A percentile compares a stretch with the other conserved stretches of the same genome.
phyloP scores from a whole-genome alignment of 2,888 invertebrate genomes.

The Pecten maximus region DNA sequence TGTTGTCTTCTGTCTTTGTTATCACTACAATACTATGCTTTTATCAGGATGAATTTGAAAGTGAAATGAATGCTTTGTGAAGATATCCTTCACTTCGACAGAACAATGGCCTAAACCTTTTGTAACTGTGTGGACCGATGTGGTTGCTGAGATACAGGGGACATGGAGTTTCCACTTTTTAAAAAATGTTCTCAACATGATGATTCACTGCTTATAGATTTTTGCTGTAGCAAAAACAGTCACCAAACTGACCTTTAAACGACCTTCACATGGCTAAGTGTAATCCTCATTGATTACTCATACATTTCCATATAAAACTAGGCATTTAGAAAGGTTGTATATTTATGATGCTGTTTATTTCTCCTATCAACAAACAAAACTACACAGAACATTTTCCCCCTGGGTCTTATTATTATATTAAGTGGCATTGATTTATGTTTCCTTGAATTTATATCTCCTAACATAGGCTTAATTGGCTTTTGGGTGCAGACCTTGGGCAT shows the following conservation, averaged over 20 bases:
- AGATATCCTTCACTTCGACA: background rate
- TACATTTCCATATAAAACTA: background rate
- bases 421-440: too few species aligned
- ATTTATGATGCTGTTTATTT: background rate
- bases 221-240: background rate
- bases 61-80: background rate
- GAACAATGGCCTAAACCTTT: background rate
- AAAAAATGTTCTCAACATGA: background rate
- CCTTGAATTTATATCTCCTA: too few species aligned
- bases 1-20: background rate
- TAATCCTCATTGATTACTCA: constrained; percentile 22
- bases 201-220: background rate
- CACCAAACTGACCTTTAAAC: background rate
- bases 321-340: background rate
- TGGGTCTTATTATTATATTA: too few species aligned
- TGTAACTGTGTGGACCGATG: background rate
- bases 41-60: background rate
- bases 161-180: background rate
- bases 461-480: too few species aligned
- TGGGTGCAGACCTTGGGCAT: too few species aligned
- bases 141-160: background rate
- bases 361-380: too few species aligned
- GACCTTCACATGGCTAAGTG: background rate
- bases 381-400: too few species aligned
- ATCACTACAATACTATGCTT: background rate